Base-by-base conservation (phyloP, 2,797 vertebrate genomes). In the Aphelocoma californica region DNA sequence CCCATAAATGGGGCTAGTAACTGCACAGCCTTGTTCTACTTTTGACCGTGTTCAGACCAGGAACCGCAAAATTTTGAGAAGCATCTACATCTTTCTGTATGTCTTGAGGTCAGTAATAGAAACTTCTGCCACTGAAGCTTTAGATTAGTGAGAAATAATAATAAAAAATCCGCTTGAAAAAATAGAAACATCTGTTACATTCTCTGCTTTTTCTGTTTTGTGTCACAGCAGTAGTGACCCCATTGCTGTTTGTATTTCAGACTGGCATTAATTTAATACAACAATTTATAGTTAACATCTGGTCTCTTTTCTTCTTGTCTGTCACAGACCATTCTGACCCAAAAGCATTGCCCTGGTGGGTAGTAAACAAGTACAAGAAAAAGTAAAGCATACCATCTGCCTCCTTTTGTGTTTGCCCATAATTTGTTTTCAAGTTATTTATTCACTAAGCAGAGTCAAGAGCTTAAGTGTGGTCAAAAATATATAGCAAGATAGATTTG, bases 281-380 rank as follows among this genome's bases (percentile, higher is more conserved):
- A 75, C 36, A 67, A 83, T 77, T 82, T n/a, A 23, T 67, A 53
- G 34, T 71, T 69, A 94, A 92, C 92, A 95, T 95, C 92, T 95
- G 95, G n/a, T 65, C 36, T 77, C 60, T 83, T 81, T 79, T 69
- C 20, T 78, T 80, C 60, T 53, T 87, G 36, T 81, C 56, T 89
- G 64, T 95, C 60, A 75, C 50, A 95, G 74, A 25, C 51, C 18
- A n/a, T 87, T 92, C 42, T 90, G 82, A 92, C 89, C 77, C 47
- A 78, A 81, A 32, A 96, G 77, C 92, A 56, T 94, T 92, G 79
- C 56, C 57, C 47, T 92, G 17, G 25, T 77, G 38, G 48, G 62
- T 80, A 60, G 88, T 92, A 92, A 95, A 88, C 79, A 95, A 95
- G 80, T 78, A 71, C n/a, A 50, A 83, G 47, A 23, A 75, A 81